Base-by-base conservation (phyloP, 2,888 invertebrate genomes). In the Megaustenia siamemsis region DNA sequence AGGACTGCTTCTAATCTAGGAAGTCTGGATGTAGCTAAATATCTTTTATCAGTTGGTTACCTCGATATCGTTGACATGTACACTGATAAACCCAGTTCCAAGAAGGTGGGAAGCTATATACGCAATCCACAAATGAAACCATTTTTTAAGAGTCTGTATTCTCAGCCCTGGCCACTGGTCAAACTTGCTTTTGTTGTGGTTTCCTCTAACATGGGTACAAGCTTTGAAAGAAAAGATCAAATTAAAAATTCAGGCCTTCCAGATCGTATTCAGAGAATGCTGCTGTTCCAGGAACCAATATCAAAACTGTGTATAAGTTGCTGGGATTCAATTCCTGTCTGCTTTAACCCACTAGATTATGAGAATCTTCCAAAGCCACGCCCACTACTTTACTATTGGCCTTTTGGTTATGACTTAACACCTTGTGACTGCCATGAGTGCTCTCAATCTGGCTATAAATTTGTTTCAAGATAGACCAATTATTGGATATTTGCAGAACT, bases 301-400 rank as follows among this genome's bases (percentile, higher is more conserved):
- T 40, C 56, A 21, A 73, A 60, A 35, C 40, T 82, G 15, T 82
- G 82, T 73, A 15, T 28, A 28, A 18, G 8, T 56, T 43, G 28
- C 0, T 82, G 82, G 82, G 56, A 73, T 1, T 63, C 38, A 2
- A 82, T 82, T 43, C 60, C 82, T 12, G 60, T 82, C 38, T 82
- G 73, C 53, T 73, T 82, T 40, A 24, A 73, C 18, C 71, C 82
- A 15, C 10, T 32, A 5, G 73, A 43, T 18, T 82, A 82, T 73
- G 82, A 82, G 40, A 82, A n/a, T 0, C 56, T 71, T 28, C 73
- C 60, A 1, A 69, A 28, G 43, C 82, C 82, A 28, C 71, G 82
- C 2, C 82, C 82, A 40, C 38, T 82, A 10, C 43, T 82, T n/a
- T 73, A 56, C 40, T 82, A 82, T 69, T 82, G 82, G 82, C 82